These are phyloP conservation scores for Xiphophorus hellerii DNA, from an alignment of 2,113 vertebrate species.

Conservation along the genomic window DNA sequence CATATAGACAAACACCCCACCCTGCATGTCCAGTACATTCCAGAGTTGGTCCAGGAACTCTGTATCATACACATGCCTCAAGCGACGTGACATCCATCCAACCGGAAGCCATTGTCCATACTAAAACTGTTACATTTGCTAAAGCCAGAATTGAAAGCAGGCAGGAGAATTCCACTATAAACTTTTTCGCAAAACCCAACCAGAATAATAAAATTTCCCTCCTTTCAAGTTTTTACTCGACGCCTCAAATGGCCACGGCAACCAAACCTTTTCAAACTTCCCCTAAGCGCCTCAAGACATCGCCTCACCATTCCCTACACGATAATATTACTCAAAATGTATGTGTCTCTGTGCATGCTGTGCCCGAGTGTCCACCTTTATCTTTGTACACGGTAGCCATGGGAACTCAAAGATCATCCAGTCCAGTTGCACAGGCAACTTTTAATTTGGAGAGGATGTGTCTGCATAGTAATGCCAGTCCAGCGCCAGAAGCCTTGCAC, in stretches of 20 bases:
- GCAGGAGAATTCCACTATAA: constrained; percentile 3
- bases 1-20: constrained; percentile 36
- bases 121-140: constrained; percentile 59
- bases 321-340: constrained; percentile 23
- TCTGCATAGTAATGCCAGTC: constrained; percentile 8
- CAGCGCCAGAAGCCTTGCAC: constrained; percentile 6
- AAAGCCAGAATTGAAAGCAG: constrained; percentile 64
- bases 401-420: constrained; percentile 13
- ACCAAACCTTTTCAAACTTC: constrained; percentile 47
- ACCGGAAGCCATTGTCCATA: constrained; percentile 24
- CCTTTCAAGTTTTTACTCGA: constrained; percentile 36
- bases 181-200: background rate
- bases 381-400: constrained; percentile 17
- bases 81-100: constrained; percentile 7
- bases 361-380: constrained; percentile 25
- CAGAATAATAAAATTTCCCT: constrained; percentile 8
- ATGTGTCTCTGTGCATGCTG: constrained; percentile 43
- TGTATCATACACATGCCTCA: constrained; percentile 1
- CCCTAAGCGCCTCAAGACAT: constrained; percentile 8
- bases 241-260: constrained; percentile 61
- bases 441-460: constrained; percentile 1
- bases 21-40: constrained; percentile 61
- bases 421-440: constrained; percentile 14
- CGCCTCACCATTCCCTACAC: constrained; percentile 8
- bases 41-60: constrained; percentile 19